These are phyloP conservation scores for Meteorus sp. DNA, from an alignment of 1,140 invertebrate genomes.

Conservation along the genomic window DNA sequence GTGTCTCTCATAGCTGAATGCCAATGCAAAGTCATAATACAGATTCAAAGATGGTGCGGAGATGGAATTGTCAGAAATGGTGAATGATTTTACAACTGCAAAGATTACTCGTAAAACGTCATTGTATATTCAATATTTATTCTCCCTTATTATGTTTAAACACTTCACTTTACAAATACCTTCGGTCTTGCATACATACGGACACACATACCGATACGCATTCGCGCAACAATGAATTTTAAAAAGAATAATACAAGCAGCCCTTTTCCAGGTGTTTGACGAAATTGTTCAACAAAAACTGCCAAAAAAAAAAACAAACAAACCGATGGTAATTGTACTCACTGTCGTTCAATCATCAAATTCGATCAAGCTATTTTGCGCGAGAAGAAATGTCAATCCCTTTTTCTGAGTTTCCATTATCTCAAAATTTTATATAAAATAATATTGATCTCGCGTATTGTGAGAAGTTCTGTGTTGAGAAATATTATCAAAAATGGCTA, in stretches of 20 bases:
- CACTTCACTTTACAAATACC: slow-evolving; percentile 23
- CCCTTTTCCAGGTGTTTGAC: too few species aligned
- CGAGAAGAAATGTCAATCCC: background rate
- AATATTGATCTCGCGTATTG: background rate
- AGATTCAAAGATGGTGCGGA: too few species aligned
- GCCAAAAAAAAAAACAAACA: too few species aligned
- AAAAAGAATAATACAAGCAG: background rate
- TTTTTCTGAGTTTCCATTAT: background rate
- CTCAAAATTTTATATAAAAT: slow-evolving; percentile 5
- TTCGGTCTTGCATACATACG: too few species aligned
- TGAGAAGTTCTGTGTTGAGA: too few species aligned
- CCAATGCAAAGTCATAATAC: background rate
- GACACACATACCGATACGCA: too few species aligned
- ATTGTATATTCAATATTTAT: slow-evolving; percentile 25
- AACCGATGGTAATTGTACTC: background rate
- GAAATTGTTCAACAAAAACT: too few species aligned
- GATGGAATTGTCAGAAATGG: background rate
- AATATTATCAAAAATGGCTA: slow-evolving; percentile 17
- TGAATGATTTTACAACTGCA: background rate
- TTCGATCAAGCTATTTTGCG: slow-evolving; percentile 4
- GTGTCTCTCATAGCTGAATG: too few species aligned
- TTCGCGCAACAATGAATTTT: slow-evolving; percentile 21
- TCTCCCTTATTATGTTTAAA: slow-evolving; percentile 10
- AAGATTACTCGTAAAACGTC: slow-evolving; percentile 1
- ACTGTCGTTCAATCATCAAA: slow-evolving; percentile 14